These are phyloP conservation scores for Drosophila triauraria DNA, from an alignment of 1,140 invertebrate species.

Conservation along the genomic window DNA sequence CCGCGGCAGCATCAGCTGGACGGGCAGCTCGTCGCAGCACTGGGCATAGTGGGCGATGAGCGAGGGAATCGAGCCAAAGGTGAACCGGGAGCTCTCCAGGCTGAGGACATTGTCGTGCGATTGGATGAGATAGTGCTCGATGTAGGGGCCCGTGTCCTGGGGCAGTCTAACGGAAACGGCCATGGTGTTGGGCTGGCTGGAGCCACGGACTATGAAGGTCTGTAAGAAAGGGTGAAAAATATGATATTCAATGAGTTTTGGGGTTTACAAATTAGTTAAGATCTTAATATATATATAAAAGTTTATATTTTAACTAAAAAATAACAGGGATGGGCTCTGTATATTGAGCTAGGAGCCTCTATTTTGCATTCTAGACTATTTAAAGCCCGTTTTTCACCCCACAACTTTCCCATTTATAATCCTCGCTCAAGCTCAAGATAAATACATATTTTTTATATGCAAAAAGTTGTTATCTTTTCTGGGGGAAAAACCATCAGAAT, in stretches of 20 bases:
- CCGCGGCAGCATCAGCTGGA: slow-evolving; percentile 93
- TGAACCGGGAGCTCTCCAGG: slow-evolving; percentile 96
- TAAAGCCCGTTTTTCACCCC: too few relatives aligned
- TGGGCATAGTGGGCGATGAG: slow-evolving; percentile 97
- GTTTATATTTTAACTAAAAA: too few relatives aligned
- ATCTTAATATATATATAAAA: too few relatives aligned
- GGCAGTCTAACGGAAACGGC: slow-evolving; percentile 96
- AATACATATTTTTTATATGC: not conserved
- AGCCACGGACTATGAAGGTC: slow-evolving; percentile 97
- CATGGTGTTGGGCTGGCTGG: slow-evolving; percentile 96
- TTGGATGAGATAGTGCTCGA: slow-evolving; percentile 98
- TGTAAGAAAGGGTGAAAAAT: slow-evolving; percentile 84
- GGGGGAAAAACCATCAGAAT: not conserved
- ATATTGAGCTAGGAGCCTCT: too few relatives aligned
- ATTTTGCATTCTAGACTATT: too few relatives aligned
- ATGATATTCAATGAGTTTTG: not conserved
- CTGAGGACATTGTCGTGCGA: slow-evolving; percentile 91
- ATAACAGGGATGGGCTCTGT: too few relatives aligned
- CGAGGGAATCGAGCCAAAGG: slow-evolving; percentile 95
- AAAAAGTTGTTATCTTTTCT: slow-evolving; percentile 24
- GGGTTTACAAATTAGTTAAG: not conserved
- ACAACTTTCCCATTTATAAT: not conserved
- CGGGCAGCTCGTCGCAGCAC: slow-evolving; percentile 97
- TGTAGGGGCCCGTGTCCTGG: slow-evolving; percentile 93
- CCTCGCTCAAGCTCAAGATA: too few relatives aligned